These are phyloP conservation scores for Malurus splendens DNA, from an alignment of 2,797 vertebrate genomes.

Conservation along the genomic window DNA sequence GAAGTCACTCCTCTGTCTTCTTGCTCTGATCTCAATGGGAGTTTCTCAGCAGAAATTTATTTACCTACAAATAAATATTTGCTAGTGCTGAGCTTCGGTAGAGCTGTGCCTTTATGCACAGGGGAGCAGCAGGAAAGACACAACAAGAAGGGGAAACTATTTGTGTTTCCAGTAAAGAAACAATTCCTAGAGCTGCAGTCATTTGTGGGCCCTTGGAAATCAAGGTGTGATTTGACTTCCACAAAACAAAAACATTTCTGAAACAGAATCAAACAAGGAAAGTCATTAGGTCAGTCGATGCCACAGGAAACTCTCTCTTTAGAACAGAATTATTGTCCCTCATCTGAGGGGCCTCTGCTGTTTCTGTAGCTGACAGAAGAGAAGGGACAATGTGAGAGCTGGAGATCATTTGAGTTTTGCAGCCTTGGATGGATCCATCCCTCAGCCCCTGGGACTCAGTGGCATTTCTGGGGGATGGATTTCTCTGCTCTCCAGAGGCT, in stretches of 20 bases:
- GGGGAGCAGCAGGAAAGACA: background rate
- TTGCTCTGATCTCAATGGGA: background rate
- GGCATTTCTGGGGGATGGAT: background rate
- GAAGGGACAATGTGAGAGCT: background rate
- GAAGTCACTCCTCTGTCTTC: background rate
- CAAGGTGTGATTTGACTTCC: background rate
- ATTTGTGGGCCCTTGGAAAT: background rate
- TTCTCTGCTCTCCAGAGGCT: background rate
- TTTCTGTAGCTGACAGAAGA: background rate
- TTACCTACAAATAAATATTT: background rate
- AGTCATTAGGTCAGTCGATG: background rate
- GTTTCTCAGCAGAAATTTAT: background rate
- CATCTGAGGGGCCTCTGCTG: background rate
- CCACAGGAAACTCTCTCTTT: background rate
- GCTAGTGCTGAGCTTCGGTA: background rate
- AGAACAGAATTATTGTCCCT: background rate
- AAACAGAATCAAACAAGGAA: background rate
- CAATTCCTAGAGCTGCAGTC: background rate
- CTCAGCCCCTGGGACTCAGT: background rate
- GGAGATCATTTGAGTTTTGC: background rate
- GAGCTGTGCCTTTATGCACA: background rate
- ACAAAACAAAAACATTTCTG: background rate
- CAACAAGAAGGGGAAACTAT: background rate
- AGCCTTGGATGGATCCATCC: background rate
- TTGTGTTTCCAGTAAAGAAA: background rate